phyloP scores from a whole-genome alignment of 2,113 vertebrate species.

The Leptosomus discolor region DNA sequence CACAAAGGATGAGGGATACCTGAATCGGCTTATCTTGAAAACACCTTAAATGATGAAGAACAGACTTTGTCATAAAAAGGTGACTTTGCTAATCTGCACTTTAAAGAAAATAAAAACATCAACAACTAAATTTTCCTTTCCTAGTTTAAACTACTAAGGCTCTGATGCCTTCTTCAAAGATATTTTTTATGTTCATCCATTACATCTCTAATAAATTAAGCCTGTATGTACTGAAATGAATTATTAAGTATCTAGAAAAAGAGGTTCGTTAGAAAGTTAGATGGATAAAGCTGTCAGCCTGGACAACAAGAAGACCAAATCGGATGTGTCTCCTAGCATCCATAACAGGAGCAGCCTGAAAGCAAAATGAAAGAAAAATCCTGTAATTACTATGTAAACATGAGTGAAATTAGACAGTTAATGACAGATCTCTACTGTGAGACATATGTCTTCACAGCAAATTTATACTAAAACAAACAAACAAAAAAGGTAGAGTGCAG shows the following conservation, averaged over 20 bases:
- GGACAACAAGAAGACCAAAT: neutral
- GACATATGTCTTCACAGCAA: neutral
- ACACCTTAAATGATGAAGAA: neutral
- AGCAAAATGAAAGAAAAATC: neutral
- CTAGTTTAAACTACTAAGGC: neutral
- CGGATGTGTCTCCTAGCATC: neutral
- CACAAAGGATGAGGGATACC: neutral
- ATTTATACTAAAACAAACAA: neutral
- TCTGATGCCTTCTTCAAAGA: neutral
- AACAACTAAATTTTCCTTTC: neutral
- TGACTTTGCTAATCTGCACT: neutral
- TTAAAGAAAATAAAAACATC: neutral
- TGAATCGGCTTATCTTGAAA: neutral
- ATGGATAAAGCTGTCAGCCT: neutral
- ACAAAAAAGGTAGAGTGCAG: neutral
- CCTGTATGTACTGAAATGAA: neutral
- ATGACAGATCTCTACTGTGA: slow-evolving; percentile 2
- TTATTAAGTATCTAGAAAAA: neutral
- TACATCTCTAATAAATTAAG: neutral
- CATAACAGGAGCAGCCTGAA: neutral
- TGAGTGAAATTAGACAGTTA: neutral
- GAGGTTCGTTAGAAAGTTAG: neutral
- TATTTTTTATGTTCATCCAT: neutral
- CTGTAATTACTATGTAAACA: neutral
- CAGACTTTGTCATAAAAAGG: neutral